Base-by-base conservation (phyloP, 1,140 invertebrate species). In the Mylabris phalerata region DNA sequence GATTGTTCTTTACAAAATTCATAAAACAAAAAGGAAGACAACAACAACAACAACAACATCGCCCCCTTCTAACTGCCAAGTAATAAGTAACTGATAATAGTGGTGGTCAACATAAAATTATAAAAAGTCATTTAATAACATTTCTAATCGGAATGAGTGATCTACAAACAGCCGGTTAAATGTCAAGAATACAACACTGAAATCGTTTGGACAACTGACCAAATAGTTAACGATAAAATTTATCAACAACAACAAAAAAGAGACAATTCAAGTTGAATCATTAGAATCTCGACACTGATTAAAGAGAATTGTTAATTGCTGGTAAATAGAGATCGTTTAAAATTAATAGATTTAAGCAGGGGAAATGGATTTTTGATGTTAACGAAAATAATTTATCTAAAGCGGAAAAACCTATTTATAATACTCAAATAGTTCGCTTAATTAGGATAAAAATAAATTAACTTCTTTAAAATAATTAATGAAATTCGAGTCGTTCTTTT, bases 401-500 rank as follows among this genome's bases (percentile, higher is more conserved):
- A 54, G 39, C 49, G 38, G 38, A 51, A 51, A 40, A 24, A 11
- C 19, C 40, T 51, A 42, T 50, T 54, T 45, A 46, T 50, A n/a
- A 50, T 10, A 54, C 46, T 13, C 10, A 54, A 46, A 25, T 27
- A 38, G 19, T 50, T 11, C 39, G 32, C 40, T 26, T 60, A 55
- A 60, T 60, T 55, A 55, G 45, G n/a, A 9, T 43, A 9, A 52
- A 59, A 59, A 59, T 52, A 59, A 40, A 59, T 59, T 45, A 59
- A 42, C 50, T n/a, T 60, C 50, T 32, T 55, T 55, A 55, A 55
- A 32, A 38, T 50, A 55, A 55, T 60, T 60, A 60, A 60, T 55
- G 46, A 60, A 48, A 55, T 39, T 32, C 44, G 44, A 48, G 47
- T 44, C 51, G 45, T 50, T 38, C 27, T 49, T 46, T 25, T 47